Percentiles rank a stretch among this genome's conserved stretches.
Conservation (phyloP, 2,888 invertebrate species). For the Rotaria socialis region DNA sequence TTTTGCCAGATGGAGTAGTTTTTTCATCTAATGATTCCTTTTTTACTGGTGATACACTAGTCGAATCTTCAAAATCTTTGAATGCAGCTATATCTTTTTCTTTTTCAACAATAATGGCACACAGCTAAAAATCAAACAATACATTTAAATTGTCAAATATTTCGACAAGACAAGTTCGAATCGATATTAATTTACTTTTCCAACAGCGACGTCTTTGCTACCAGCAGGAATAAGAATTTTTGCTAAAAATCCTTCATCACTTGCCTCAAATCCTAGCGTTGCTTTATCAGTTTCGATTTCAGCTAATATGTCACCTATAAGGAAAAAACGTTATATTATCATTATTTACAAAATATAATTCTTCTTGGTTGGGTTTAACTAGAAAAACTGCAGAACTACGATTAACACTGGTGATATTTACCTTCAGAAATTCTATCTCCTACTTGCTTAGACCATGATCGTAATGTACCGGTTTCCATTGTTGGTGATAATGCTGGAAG, state of each 20-base stretch:
- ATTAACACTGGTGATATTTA: too few species aligned
- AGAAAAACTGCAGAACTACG: background rate
- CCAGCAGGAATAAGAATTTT: slow-evolving; percentile 85
- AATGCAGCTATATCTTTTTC: slow-evolving; percentile 81
- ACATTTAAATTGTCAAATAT: background rate
- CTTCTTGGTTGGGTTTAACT: background rate
- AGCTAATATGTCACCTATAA: slow-evolving; percentile 76
- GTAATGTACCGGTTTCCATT: slow-evolving; percentile 92
- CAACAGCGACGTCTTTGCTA: slow-evolving; percentile 84
- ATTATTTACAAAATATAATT: background rate
- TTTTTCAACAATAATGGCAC: slow-evolving; percentile 89
- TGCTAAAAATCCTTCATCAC: slow-evolving; percentile 92
- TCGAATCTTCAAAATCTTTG: slow-evolving; percentile 68
- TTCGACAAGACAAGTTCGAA: too few species aligned
- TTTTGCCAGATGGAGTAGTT: slow-evolving; percentile 49
- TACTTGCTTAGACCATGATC: slow-evolving; percentile 78
- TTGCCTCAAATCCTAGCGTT: slow-evolving; percentile 98
- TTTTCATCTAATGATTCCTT: slow-evolving; percentile 50
- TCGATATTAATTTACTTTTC: slow-evolving; percentile 65
- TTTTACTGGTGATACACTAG: slow-evolving; percentile 51
- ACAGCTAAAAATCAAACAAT: slow-evolving; percentile 62
- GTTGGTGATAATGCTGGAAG: slow-evolving; percentile 92
- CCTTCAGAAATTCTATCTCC: slow-evolving; percentile 51
- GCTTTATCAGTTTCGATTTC: slow-evolving; percentile 99
- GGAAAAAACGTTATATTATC: too few species aligned